These are phyloP conservation scores for Anodontia alba DNA, from an alignment of 2,888 invertebrate genomes.

Conservation along the genomic window DNA sequence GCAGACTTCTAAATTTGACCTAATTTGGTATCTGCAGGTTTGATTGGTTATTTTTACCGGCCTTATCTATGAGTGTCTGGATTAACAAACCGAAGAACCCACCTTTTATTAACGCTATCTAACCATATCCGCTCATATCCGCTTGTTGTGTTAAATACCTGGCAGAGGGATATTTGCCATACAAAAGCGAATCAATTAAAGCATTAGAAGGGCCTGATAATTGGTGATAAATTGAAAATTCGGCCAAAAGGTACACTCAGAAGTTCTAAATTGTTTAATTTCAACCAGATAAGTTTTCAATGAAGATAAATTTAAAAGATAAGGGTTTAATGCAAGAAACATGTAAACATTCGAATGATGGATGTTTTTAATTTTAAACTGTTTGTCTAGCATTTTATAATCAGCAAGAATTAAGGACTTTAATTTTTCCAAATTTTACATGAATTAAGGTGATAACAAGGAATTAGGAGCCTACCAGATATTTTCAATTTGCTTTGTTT, in stretches of 20 bases:
- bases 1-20: neutral
- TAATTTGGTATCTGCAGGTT: neutral
- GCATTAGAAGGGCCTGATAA: conserved; percentile 61
- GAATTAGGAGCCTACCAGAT: conserved; percentile 29
- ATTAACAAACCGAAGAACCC: conserved; percentile 9
- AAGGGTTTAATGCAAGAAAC: conserved; percentile 62
- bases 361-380: conserved; percentile 66
- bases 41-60: neutral
- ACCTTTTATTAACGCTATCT: conserved; percentile 16
- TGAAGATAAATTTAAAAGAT: conserved; percentile 67
- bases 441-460: conserved; percentile 41
- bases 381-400: conserved; percentile 62
- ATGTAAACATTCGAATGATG: conserved; percentile 65
- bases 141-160: conserved; percentile 16
- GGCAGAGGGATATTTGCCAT: conserved; percentile 2
- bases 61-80: conserved; percentile 5
- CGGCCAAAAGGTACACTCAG: conserved; percentile 63
- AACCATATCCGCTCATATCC: neutral
- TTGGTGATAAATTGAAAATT: conserved; percentile 68
- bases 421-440: conserved; percentile 56
- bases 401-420: conserved; percentile 60
- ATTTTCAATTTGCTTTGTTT: conserved; percentile 6
- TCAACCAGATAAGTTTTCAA: conserved; percentile 65
- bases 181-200: conserved; percentile 22
- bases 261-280: conserved; percentile 69